A percentile compares a stretch with the other conserved stretches of the same genome.
phyloP scores from a whole-genome alignment of 2,113 vertebrate species.

The Pteropus alecto region DNA sequence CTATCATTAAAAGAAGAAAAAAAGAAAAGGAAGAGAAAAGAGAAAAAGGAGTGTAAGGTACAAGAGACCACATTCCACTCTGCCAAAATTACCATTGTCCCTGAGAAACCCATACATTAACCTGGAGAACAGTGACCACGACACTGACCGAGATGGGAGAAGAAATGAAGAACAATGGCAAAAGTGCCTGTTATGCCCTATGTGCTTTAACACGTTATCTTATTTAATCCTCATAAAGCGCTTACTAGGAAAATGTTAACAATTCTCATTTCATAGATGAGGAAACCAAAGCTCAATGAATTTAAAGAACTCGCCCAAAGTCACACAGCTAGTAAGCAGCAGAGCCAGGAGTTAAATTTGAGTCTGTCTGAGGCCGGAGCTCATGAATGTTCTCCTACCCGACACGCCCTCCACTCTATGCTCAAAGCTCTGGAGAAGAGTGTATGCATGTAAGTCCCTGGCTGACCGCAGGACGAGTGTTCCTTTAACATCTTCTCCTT shows the following conservation, averaged over 20 bases:
- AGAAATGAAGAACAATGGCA: not conserved
- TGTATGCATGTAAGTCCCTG: rapidly evolving
- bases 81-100: not conserved
- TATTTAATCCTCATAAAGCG: not conserved
- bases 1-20: not conserved
- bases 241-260: not conserved
- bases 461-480: too few species aligned
- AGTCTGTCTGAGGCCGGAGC: not conserved
- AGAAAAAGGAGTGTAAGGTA: not conserved
- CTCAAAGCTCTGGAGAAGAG: not conserved
- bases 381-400: not conserved
- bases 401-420: rapidly evolving
- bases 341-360: not conserved
- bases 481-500: not conserved
- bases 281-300: not conserved
- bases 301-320: not conserved
- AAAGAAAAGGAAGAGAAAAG: too few species aligned
- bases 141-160: not conserved
- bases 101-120: not conserved
- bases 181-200: not conserved
- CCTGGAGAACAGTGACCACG: not conserved
- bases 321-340: not conserved
- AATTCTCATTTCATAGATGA: not conserved
- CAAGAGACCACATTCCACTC: not conserved
- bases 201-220: not conserved